Percentiles rank a stretch among this genome's conserved stretches.
These are phyloP conservation scores for Dicerorhinus sumatrensis DNA, from an alignment of 2,113 vertebrate species.

Conservation along the genomic window DNA sequence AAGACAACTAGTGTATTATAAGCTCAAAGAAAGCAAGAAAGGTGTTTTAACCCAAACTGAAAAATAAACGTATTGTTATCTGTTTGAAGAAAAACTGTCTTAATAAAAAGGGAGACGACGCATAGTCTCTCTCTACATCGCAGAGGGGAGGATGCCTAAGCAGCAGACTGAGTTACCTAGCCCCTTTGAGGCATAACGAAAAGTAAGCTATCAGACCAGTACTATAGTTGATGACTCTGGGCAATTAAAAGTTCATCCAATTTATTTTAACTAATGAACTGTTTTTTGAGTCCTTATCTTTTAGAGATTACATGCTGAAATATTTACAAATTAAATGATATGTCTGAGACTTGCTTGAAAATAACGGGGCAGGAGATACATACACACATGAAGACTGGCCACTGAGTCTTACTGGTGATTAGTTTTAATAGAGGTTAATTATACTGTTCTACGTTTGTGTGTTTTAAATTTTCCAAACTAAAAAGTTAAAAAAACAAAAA, in stretches of 20 bases:
- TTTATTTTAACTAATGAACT: not conserved
- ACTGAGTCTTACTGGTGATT: not conserved
- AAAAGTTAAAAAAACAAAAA: not conserved
- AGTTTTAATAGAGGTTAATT: constrained; percentile 25
- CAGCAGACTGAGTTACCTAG: not conserved
- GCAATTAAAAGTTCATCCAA: not conserved
- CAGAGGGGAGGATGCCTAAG: not conserved
- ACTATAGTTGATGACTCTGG: not conserved
- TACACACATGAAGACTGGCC: not conserved
- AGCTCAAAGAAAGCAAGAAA: not conserved
- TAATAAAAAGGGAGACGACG: not conserved
- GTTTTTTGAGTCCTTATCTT: constrained; percentile 3
- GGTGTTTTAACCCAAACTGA: not conserved
- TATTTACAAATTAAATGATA: constrained; percentile 44
- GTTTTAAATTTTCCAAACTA: constrained; percentile 23
- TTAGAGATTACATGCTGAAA: constrained; percentile 29
- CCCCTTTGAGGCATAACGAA: not conserved
- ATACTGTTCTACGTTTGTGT: not conserved
- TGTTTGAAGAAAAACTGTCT: not conserved
- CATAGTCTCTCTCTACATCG: not conserved
- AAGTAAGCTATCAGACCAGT: not conserved
- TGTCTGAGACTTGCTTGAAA: not conserved
- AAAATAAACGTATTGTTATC: not conserved
- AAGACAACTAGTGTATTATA: not conserved
- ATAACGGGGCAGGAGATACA: not conserved